Conservation (phyloP, 2,888 invertebrate genomes). For the Habrosyne pyritoides region DNA sequence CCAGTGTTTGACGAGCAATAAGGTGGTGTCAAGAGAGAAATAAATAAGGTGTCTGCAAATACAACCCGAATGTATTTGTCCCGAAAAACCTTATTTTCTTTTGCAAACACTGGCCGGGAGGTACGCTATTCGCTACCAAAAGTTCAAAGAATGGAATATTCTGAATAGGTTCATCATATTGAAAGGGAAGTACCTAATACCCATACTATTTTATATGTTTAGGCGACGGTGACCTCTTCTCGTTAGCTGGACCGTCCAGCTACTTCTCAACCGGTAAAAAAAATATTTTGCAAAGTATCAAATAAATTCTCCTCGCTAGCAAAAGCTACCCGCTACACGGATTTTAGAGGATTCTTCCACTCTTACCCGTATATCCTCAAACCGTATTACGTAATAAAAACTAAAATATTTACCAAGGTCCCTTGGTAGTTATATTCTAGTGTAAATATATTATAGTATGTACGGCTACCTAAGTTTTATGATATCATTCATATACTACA, state of each 20-base stretch:
- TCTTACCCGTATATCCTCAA: not conserved
- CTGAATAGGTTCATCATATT: too few relatives aligned
- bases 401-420: not conserved
- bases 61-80: slow-evolving; percentile 5
- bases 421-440: not conserved
- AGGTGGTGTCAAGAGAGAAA: slow-evolving; percentile 19
- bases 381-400: slow-evolving; percentile 1
- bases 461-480: not conserved
- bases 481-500: slow-evolving; percentile 1
- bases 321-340: not conserved
- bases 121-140: not conserved
- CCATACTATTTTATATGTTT: too few relatives aligned
- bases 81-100: not conserved
- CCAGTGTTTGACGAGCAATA: slow-evolving; percentile 15
- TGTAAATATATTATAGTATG: not conserved
- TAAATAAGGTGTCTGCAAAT: slow-evolving; percentile 21
- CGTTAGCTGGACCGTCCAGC: too few relatives aligned
- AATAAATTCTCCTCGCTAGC: not conserved
- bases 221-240: too few relatives aligned
- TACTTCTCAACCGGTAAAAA: too few relatives aligned
- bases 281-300: not conserved
- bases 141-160: not conserved
- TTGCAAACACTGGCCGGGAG: not conserved
- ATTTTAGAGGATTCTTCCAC: not conserved
- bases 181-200: too few relatives aligned